Evolutionary conservation across 2,113 vertebrate species (phyloP).

Genomic region (Protobothrops mucrosquamatus): DNA sequence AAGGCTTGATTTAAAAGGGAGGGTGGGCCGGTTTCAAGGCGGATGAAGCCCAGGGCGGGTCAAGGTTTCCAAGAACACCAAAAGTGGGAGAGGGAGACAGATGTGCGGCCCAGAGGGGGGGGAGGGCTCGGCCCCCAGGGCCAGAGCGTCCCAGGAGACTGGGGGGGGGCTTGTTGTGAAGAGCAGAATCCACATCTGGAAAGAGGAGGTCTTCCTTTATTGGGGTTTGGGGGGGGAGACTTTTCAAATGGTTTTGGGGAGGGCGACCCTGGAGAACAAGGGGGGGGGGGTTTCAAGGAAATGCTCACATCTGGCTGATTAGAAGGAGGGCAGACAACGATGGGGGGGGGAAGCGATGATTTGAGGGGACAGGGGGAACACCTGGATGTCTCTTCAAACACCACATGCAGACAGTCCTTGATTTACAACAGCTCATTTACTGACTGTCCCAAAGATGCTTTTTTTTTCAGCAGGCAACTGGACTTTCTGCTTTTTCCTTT

Average conservation of each 20-base stretch:
- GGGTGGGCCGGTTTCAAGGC: slow-evolving; percentile 33
- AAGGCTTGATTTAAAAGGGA: slow-evolving; percentile 40
- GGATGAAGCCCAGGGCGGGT: neutral
- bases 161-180: neutral
- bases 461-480: too few species aligned
- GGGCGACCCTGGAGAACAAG: neutral
- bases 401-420: neutral
- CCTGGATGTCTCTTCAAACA: neutral
- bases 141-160: neutral
- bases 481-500: too few species aligned
- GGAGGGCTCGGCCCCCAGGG: too few species aligned
- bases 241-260: neutral
- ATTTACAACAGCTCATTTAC: neutral
- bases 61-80: neutral
- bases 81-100: neutral
- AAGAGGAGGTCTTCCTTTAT: neutral
- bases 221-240: neutral
- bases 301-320: neutral
- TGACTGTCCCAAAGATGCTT: too few species aligned
- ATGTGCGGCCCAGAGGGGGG: neutral
- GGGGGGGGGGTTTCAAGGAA: neutral
- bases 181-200: neutral
- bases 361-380: neutral
- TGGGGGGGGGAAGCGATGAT: rapidly evolving
- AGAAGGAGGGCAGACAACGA: neutral